Evolutionary conservation across 2,797 vertebrate genomes (phyloP).

Genomic region (Hephaestus fuliginosus): DNA sequence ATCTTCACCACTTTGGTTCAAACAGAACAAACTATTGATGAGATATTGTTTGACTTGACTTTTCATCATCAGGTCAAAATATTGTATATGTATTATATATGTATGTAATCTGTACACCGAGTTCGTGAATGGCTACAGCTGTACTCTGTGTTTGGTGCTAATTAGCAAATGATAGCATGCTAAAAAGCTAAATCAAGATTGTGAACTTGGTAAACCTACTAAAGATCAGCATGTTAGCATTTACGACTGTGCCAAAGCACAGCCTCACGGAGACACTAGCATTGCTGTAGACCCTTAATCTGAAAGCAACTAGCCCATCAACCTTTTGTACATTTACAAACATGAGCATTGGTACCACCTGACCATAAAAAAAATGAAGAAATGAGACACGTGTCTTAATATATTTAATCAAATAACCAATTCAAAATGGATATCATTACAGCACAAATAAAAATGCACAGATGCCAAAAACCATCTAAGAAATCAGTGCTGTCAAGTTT

Average conservation of each 20-base stretch:
- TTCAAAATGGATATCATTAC: background rate
- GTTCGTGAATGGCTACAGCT: background rate
- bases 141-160: background rate
- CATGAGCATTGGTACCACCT: background rate
- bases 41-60: background rate
- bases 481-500: background rate
- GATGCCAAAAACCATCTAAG: background rate
- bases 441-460: background rate
- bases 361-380: background rate
- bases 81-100: too few species aligned
- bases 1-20: background rate
- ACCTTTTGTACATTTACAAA: background rate
- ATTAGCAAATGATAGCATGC: background rate
- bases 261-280: background rate
- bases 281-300: background rate
- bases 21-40: background rate
- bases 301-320: background rate
- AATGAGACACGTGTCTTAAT: background rate
- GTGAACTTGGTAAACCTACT: background rate
- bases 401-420: background rate
- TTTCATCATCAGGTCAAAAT: background rate
- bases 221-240: background rate
- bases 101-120: too few species aligned
- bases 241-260: background rate
- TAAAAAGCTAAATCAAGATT: background rate